Base-by-base conservation (phyloP, 2,888 invertebrate genomes). In the Beris morrisii region DNA sequence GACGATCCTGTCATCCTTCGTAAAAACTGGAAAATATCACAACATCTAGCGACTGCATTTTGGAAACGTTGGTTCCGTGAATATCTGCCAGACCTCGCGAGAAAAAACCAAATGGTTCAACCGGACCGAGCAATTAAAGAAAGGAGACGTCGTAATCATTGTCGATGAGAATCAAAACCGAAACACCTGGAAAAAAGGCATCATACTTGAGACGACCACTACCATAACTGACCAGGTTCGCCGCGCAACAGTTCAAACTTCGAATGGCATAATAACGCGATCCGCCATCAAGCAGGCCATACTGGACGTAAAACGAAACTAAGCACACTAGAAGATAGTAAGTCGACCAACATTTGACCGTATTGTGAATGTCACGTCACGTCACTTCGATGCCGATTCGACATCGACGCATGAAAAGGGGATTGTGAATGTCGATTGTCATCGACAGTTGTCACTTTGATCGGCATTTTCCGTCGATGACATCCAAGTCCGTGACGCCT, bases 1-100 rank as follows among this genome's bases (percentile, higher is more conserved):
- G 69, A 69, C 46, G 65, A 69, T 1, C 66, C 63, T 1, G 13
- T 57, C 48, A 54, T 61, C 28, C 54, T 69, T n/a, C 69, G 66
- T 54, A 64, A 69, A 61, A 67, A 68, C 11, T 65, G 65, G 45
- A 70, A 68, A 69, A 46, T 69, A 22, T 43, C 48, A 32, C 67
- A 69, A 48, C 12, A 31, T 12, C 66, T 66, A 38, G 48, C 43
- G 0, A 53, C 66, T 22, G 31, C 12, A 1, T 72, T 70, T 48
- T 72, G 72, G 72, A 67, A 53, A 9, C 46, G 71, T 9, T 74
- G 72, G 71, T 5, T 72, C 1, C 54, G 58, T 7, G 72, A 72
- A 50, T 73, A 73, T 55, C 22, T 72, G 4, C 73, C 73, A 3
- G 70, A 69, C 2, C 52, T 73, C 1, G 44, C 67, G 0, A 54